Conservation (phyloP, 2,888 invertebrate genomes). For the Diadromus collaris region DNA sequence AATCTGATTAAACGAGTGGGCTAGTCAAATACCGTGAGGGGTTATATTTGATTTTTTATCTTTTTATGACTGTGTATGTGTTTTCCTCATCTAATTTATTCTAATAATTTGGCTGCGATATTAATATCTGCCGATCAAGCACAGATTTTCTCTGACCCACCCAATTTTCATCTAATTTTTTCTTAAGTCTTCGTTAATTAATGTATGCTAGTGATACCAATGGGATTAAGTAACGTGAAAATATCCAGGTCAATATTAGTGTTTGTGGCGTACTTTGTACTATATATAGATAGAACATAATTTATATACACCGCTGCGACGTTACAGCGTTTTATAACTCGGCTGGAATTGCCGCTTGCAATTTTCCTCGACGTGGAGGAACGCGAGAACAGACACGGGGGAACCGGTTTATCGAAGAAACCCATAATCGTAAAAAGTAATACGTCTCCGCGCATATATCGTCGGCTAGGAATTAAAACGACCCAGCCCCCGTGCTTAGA, state of each 20-base stretch:
- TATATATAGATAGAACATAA: background rate
- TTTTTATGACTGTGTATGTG: background rate
- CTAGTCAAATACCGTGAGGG: background rate
- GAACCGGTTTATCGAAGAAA: constrained; percentile 27
- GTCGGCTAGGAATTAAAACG: background rate
- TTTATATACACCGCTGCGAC: background rate
- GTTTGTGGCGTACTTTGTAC: background rate
- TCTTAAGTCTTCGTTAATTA: background rate
- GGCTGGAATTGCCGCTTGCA: background rate
- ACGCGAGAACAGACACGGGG: constrained; percentile 3
- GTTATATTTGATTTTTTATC: background rate
- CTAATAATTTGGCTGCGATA: too few relatives aligned
- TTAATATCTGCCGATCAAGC: too few relatives aligned
- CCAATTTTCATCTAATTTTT: background rate
- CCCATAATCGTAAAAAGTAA: constrained; percentile 31
- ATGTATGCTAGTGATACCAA: background rate
- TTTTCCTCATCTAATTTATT: background rate
- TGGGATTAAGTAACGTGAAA: constrained; percentile 3
- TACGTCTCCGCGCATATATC: constrained; percentile 5
- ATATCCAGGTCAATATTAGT: background rate
- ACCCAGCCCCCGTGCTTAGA: background rate
- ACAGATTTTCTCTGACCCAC: background rate
- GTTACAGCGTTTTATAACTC: constrained; percentile 6
- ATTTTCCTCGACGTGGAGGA: background rate
- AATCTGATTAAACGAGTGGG: background rate